Evolutionary conservation across 2,113 vertebrate species (phyloP), one percentile per base, ranked within the genome.

Genomic region (Vireo altiloquus): DNA sequence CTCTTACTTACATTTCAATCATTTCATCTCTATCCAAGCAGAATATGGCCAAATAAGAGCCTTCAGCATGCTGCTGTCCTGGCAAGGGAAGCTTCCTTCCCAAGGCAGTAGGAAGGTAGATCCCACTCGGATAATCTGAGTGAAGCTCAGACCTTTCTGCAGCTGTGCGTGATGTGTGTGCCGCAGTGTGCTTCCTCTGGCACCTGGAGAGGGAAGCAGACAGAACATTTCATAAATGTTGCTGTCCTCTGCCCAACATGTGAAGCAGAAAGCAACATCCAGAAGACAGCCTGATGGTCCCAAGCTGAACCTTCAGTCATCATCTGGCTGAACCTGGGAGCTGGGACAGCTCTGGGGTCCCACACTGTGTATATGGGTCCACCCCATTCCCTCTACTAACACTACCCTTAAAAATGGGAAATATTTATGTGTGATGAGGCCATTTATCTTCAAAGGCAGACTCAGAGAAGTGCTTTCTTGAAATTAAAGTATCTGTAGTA

Each of bases 271-370:
- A 50, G 7, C 10, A 53, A 15, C 4, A 22, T 4, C 8, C 46
- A 31, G 31, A 49, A 56, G 40, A 37, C 7, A 35, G 4, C 1
- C 2, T 54, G n/a, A n/a, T n/a, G 2, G 9, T 87, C 6, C 28
- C 42, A 70, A 39, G 10, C 2, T 0, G 0, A 30, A 27, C 30
- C 39, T 60, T 82, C 21, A 16, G 39, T 27, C 13, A 8, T 39
- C 7, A 1, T 13, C 1, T 19, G 1, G 0, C 23, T n/a, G 60
- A 82, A 50, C 1, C 1, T 66, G 33, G 23, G 28, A 77, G 13
- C 11, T 74, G 44, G 11, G 6, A n/a, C 2, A 60, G 7, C 8
- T 53, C 40, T 80, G 37, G 25, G 15, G 10, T 50, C 20, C 30
- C 16, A 52, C 25, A 11, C 7, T 40, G 14, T 10, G 23, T 7